Evolutionary conservation across 1,140 invertebrate genomes (phyloP), one percentile per base, ranked within the genome.

Genomic region (Temnothorax curvispinosus): DNA sequence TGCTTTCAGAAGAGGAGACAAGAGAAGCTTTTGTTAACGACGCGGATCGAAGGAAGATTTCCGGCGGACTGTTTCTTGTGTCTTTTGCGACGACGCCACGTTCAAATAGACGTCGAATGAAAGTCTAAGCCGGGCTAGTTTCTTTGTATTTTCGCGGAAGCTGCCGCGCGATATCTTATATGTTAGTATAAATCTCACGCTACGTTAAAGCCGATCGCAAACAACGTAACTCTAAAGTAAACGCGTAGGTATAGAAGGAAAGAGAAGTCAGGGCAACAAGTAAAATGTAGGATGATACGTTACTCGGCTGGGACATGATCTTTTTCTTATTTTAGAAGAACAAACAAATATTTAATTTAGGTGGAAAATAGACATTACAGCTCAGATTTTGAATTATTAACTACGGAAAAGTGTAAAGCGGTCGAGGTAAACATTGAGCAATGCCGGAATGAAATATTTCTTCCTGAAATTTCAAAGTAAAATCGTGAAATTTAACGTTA

Each of bases 141-240:
- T 47, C 69, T 84, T 84, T 75, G 56, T 74, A 60, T 60, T 67
- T 60, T 82, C 52, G 11, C 11, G 13, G 38, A 60, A 60, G 58
- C 56, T 54, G 41, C 80, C 80, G 56, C 54, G 80, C 69, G 80
- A 74, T 60, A 84, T 50, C 41, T 60, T 50, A 60, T 50, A 60
- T 47, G 54, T 38, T 82, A 18, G 80, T n/a, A 84, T 84, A 84
- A 84, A 60, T 74, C 69, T 84, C 38, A 62, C 54, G 67, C 54
- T 60, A 18, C 78, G 44, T 82, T 82, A 84, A 84, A 81, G 54
- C 54, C 67, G 67, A 75, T 62, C 32, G 54, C 67, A 75, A 75
- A 60, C 69, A 75, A 62, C 41, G 69, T 84, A 75, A 74, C 41
- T 84, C 69, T n/a, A 60, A 84, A 62, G 80, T 62, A 84, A 84